Conservation (phyloP, 2,113 vertebrate genomes). For the Andinoacara biseriatus region DNA sequence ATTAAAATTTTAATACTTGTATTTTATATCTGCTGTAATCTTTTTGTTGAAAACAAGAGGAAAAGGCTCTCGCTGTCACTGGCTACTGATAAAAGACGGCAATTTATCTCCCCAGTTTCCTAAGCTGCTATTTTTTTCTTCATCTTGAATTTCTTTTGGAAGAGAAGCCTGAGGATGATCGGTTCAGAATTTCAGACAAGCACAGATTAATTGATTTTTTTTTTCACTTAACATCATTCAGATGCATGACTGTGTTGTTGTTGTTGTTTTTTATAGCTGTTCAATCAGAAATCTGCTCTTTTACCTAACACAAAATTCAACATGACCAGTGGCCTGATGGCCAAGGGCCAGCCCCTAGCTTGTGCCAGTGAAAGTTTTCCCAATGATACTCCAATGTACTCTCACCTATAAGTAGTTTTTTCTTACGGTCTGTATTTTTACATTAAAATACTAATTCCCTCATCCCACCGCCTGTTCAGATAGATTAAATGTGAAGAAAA, state of each 20-base stretch:
- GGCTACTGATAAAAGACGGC: constrained; percentile 18
- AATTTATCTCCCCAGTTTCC: constrained; percentile 18
- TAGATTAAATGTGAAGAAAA: constrained; percentile 3
- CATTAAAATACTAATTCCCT: neutral
- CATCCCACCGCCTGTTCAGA: neutral
- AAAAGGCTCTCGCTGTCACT: constrained; percentile 1
- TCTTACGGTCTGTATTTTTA: neutral
- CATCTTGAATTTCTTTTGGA: neutral
- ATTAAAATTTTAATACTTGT: neutral
- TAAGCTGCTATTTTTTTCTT: neutral
- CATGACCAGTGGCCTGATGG: neutral
- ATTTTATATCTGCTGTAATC: neutral
- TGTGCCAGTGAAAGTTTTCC: neutral
- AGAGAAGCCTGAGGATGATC: neutral
- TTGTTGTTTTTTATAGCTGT: neutral
- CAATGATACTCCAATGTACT: neutral
- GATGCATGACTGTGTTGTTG: constrained; percentile 4
- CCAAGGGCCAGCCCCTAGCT: neutral
- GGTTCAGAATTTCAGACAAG: constrained; percentile 11
- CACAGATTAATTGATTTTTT: neutral
- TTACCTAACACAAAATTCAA: neutral
- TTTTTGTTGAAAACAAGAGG: neutral
- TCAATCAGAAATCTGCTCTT: neutral
- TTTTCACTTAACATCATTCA: neutral
- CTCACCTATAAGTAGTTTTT: neutral